phyloP scores from a whole-genome alignment of 1,140 invertebrate species.

The Heliothis virescens region DNA sequence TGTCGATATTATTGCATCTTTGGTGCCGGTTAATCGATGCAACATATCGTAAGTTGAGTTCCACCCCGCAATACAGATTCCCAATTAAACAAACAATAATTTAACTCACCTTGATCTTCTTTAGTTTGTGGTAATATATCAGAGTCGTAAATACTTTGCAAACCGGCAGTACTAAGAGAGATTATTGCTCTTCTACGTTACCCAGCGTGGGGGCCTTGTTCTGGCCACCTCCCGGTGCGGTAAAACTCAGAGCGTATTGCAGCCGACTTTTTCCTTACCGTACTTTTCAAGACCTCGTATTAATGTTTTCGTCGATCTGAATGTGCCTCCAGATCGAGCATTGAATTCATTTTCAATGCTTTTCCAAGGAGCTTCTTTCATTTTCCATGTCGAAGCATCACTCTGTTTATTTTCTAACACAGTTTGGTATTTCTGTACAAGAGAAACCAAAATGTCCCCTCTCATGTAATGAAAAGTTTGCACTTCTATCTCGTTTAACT shows the following conservation, averaged over 20 bases:
- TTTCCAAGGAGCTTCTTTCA: background rate
- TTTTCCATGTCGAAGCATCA: constrained; percentile 6
- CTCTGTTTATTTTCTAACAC: background rate
- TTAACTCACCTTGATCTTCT: background rate
- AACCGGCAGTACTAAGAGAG: background rate
- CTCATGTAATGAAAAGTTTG: background rate
- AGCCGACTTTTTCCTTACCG: background rate
- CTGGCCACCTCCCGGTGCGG: background rate
- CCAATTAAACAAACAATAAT: background rate
- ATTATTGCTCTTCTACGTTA: background rate
- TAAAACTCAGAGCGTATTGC: constrained; percentile 6
- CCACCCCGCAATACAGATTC: constrained; percentile 13
- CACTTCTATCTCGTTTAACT: too few relatives aligned
- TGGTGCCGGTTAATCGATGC: background rate
- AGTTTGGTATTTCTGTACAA: background rate
- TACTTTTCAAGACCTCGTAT: background rate
- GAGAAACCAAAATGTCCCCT: background rate
- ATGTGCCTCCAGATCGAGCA: constrained; percentile 1
- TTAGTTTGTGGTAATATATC: background rate
- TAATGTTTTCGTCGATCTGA: background rate
- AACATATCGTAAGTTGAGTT: constrained; percentile 56
- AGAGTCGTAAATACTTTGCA: background rate
- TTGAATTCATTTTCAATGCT: background rate
- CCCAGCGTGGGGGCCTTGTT: background rate
- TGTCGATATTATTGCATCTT: constrained; percentile 12